A percentile compares a stretch with the other conserved stretches of the same genome.
These are phyloP conservation scores for Sebastes ruberrimus DNA, from an alignment of 2,797 vertebrate genomes.

Conservation along the genomic window DNA sequence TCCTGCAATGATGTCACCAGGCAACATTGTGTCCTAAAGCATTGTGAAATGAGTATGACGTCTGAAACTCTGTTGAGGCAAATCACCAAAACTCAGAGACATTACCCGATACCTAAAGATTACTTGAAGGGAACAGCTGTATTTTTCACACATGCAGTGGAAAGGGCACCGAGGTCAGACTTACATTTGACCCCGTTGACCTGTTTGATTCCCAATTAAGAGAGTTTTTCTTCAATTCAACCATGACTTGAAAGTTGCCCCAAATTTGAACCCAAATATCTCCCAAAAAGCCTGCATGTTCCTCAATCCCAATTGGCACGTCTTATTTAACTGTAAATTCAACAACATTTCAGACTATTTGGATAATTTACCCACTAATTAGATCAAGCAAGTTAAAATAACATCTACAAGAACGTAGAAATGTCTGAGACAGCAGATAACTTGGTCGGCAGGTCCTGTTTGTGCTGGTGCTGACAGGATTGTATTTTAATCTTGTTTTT, in stretches of 20 bases:
- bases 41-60: slow-evolving; percentile 36
- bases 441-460: not conserved
- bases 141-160: not conserved
- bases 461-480: not conserved
- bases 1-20: slow-evolving; percentile 38
- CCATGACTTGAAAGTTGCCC: not conserved
- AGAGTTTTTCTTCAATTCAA: not conserved
- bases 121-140: not conserved
- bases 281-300: not conserved
- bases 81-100: not conserved
- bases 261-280: not conserved
- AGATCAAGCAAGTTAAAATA: not conserved
- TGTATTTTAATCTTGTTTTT: slow-evolving; percentile 23
- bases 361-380: not conserved
- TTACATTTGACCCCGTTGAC: not conserved
- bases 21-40: slow-evolving; percentile 19
- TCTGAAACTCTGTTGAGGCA: not conserved
- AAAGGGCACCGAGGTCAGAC: not conserved
- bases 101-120: not conserved
- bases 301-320: not conserved
- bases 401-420: not conserved
- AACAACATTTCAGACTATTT: not conserved
- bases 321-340: not conserved
- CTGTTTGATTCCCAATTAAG: slow-evolving; percentile 1
- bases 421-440: not conserved